phyloP scores from a whole-genome alignment of 2,797 vertebrate species.

The Neopelma chrysocephalum region DNA sequence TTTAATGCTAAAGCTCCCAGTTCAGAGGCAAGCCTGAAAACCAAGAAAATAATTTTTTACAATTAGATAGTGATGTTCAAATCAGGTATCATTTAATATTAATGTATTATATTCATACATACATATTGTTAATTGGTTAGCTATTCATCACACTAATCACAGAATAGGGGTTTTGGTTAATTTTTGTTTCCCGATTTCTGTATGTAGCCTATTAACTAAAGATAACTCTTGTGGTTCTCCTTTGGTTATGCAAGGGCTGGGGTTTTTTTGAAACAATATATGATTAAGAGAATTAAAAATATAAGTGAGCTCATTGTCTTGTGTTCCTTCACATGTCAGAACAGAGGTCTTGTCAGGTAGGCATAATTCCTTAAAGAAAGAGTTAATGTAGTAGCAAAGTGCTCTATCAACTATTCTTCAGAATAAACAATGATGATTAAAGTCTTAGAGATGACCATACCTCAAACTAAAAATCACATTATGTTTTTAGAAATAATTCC shows the following conservation, averaged over 20 bases:
- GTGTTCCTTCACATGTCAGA: neutral
- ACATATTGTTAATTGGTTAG: neutral
- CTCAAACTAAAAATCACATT: neutral
- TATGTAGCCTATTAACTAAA: neutral
- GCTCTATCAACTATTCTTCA: neutral
- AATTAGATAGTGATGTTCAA: neutral
- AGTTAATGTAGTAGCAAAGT: neutral
- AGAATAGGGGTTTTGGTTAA: neutral
- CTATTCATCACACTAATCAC: neutral
- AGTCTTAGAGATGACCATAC: neutral
- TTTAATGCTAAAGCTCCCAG: neutral
- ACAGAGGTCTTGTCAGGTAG: neutral
- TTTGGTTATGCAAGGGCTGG: accelerated
- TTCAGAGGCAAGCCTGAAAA: neutral
- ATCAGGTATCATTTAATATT: neutral
- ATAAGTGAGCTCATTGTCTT: neutral
- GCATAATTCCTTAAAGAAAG: neutral
- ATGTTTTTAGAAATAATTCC: neutral
- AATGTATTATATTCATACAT: neutral
- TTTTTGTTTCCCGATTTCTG: neutral
- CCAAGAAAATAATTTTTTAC: neutral
- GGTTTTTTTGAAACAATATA: neutral
- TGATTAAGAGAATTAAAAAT: neutral
- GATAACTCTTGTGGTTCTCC: neutral
- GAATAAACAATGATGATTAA: neutral